Conservation (phyloP, 2,888 invertebrate species). For the Catonia carolina region DNA sequence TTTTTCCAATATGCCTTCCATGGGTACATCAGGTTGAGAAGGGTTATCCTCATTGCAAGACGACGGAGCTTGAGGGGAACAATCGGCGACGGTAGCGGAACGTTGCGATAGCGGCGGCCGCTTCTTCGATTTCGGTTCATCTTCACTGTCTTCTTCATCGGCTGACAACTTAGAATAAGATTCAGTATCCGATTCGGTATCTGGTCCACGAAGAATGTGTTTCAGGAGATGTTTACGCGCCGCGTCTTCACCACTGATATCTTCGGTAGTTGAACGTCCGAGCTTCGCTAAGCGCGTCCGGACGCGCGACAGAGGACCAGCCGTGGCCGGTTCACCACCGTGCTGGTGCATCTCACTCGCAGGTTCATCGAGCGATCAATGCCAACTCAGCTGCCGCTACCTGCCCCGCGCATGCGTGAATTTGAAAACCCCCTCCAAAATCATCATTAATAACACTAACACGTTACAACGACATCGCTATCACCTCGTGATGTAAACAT, state of each 20-base stretch:
- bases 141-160: slow-evolving; percentile 23
- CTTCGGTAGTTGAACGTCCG: slow-evolving; percentile 20
- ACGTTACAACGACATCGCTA: no score
- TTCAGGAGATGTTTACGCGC: slow-evolving; percentile 28
- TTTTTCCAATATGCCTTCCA: slow-evolving; percentile 44
- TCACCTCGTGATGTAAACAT: no score
- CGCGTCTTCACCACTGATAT: slow-evolving; percentile 17
- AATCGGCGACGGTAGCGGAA: slow-evolving; percentile 25
- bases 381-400: slow-evolving; percentile 12
- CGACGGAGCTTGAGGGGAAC: slow-evolving; percentile 25
- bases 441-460: no score
- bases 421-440: no score
- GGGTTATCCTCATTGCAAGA: slow-evolving; percentile 2
- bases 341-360: slow-evolving; percentile 14
- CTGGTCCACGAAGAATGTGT: slow-evolving; percentile 27
- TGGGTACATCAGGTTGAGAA: slow-evolving; percentile 9
- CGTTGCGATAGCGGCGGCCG: slow-evolving; percentile 5
- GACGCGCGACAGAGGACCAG: slow-evolving; percentile 22
- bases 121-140: slow-evolving; percentile 14
- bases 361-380: slow-evolving; percentile 21
- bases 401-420: slow-evolving; percentile 12
- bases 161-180: slow-evolving; percentile 21
- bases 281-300: slow-evolving; percentile 21
- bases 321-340: slow-evolving; percentile 11
- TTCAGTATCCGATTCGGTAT: slow-evolving; percentile 23